A percentile compares a stretch with the other conserved stretches of the same genome.
phyloP scores from a whole-genome alignment of 2,888 invertebrate species.

The Drosophila dives region DNA sequence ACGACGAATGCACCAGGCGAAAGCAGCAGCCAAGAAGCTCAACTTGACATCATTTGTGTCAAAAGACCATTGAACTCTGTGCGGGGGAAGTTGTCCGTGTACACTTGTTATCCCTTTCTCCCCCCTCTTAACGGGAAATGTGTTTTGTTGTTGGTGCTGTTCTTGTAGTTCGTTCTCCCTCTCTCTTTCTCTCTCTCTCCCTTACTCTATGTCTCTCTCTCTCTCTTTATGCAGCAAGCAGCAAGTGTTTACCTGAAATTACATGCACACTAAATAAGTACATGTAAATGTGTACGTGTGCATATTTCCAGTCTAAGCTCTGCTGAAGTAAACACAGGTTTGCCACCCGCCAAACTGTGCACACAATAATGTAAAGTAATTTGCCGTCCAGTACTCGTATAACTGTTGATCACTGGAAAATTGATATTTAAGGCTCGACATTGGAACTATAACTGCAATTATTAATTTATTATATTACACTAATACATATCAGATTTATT shows the following conservation, averaged over 20 bases:
- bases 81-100: constrained; percentile 53
- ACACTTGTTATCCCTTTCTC: background rate
- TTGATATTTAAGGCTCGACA: background rate
- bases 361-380: background rate
- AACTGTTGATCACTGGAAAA: background rate
- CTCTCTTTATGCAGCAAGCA: constrained; percentile 27
- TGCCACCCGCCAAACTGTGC: background rate
- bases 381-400: background rate
- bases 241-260: constrained; percentile 49
- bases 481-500: background rate
- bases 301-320: constrained; percentile 1
- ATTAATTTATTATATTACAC: background rate
- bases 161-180: constrained; percentile 21
- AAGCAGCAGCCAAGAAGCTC: constrained; percentile 66
- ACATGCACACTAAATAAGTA: constrained; percentile 8
- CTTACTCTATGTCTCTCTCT: constrained; percentile 4
- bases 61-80: constrained; percentile 84
- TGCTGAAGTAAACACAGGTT: background rate
- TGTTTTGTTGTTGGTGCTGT: constrained; percentile 32
- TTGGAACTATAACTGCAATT: background rate
- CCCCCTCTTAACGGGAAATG: constrained; percentile 7
- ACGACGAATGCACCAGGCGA: constrained; percentile 27
- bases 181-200: constrained; percentile 3
- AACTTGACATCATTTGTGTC: constrained; percentile 84
- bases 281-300: background rate